A percentile compares a stretch with the other conserved stretches of the same genome.
phyloP scores from a whole-genome alignment of 2,888 invertebrate genomes.

The Agrotis segetum region DNA sequence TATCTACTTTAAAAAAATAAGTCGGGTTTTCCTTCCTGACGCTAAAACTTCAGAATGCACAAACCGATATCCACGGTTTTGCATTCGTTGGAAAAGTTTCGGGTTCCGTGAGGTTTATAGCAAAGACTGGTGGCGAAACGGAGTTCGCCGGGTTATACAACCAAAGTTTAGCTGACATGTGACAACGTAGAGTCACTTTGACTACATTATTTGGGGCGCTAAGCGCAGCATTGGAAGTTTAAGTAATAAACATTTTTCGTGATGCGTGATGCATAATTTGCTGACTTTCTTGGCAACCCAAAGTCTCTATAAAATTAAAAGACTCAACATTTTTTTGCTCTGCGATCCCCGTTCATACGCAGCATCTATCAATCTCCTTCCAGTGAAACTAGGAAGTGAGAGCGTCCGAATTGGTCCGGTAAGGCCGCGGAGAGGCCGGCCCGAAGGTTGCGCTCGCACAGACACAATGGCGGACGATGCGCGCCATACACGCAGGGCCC shows the following conservation, averaged over 20 bases:
- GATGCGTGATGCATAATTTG: neutral
- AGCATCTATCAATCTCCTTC: conserved; percentile 8
- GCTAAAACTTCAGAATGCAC: too few species aligned
- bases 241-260: too few species aligned
- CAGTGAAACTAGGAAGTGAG: conserved; percentile 64
- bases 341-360: neutral
- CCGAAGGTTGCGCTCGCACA: conserved; percentile 61
- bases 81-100: too few species aligned
- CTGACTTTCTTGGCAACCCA: neutral
- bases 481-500: conserved; percentile 43
- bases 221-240: neutral
- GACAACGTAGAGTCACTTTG: neutral
- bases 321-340: neutral
- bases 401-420: conserved; percentile 55
- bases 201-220: neutral
- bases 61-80: too few species aligned
- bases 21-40: too few species aligned
- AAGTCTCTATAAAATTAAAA: neutral
- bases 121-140: too few species aligned
- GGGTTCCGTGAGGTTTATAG: too few species aligned
- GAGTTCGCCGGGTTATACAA: too few species aligned
- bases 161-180: too few species aligned
- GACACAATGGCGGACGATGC: conserved; percentile 55
- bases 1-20: too few species aligned
- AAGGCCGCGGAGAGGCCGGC: conserved; percentile 60